These are phyloP conservation scores for Tragopan temminckii DNA, from an alignment of 2,797 vertebrate species.

Conservation along the genomic window DNA sequence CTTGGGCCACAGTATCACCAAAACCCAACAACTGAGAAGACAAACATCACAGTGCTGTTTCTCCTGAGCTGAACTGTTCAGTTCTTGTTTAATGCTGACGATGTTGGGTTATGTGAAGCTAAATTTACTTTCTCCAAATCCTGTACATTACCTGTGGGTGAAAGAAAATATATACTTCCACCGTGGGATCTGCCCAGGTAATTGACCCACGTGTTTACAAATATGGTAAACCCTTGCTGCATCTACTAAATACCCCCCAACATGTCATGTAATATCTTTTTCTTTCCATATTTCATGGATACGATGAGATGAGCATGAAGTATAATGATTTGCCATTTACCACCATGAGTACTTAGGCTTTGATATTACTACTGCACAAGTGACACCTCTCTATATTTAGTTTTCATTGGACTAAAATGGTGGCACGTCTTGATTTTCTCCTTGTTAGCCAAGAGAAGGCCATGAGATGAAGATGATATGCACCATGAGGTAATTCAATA, in stretches of 20 bases:
- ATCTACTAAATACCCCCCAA: background rate
- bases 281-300: background rate
- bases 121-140: background rate
- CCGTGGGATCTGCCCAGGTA: background rate
- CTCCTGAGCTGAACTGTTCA: background rate
- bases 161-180: background rate
- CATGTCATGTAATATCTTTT: background rate
- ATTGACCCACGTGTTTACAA: background rate
- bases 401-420: background rate
- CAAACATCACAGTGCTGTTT: background rate
- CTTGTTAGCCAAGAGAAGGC: background rate
- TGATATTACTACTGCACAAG: background rate
- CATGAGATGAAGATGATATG: background rate
- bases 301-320: background rate
- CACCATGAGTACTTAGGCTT: background rate
- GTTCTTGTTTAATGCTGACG: background rate
- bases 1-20: background rate
- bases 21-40: background rate
- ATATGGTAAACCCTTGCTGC: background rate
- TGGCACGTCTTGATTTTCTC: background rate
- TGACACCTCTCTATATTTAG: background rate
- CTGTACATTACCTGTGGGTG: background rate
- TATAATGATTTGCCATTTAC: background rate
- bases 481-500: rapidly evolving
- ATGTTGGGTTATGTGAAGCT: background rate